phyloP scores from a whole-genome alignment of 1,140 invertebrate genomes.

The Drosophila nikananu region DNA sequence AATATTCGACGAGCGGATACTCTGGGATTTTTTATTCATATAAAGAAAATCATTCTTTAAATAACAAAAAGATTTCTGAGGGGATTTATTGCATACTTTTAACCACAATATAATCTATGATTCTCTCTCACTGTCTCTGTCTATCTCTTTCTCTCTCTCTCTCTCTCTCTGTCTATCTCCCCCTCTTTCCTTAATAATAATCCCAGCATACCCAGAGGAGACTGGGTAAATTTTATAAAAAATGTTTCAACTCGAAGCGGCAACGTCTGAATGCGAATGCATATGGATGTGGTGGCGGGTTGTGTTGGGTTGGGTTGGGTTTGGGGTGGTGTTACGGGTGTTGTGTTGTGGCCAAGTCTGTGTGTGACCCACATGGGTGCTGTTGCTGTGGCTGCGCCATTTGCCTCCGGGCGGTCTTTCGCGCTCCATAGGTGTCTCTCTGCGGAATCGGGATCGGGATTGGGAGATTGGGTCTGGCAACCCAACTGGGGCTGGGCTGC shows the following conservation, averaged over 20 bases:
- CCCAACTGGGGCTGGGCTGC: conserved; percentile 38
- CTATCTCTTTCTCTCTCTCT: not conserved
- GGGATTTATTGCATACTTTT: not conserved
- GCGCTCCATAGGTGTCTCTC: conserved; percentile 53
- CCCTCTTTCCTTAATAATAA: not conserved
- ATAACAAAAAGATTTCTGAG: not conserved
- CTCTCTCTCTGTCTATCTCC: not conserved
- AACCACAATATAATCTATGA: not conserved
- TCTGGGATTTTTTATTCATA: not conserved
- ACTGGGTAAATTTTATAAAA: conserved; percentile 28
- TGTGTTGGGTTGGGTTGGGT: not conserved
- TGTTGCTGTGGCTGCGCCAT: conserved; percentile 47
- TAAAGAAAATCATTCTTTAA: not conserved
- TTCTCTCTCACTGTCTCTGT: not conserved
- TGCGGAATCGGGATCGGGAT: conserved; percentile 7
- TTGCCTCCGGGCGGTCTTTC: conserved; percentile 57
- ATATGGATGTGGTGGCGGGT: conserved; percentile 51
- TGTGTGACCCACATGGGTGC: conserved; percentile 70
- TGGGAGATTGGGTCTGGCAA: conserved; percentile 12
- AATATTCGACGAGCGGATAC: conserved; percentile 2
- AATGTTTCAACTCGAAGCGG: conserved; percentile 71
- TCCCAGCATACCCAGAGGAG: conserved; percentile 5
- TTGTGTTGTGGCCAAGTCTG: conserved; percentile 20
- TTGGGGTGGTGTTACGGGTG: not conserved
- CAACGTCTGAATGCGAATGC: conserved; percentile 53